Base-by-base conservation (phyloP, 2,113 vertebrate genomes). In the Lepus americanus region DNA sequence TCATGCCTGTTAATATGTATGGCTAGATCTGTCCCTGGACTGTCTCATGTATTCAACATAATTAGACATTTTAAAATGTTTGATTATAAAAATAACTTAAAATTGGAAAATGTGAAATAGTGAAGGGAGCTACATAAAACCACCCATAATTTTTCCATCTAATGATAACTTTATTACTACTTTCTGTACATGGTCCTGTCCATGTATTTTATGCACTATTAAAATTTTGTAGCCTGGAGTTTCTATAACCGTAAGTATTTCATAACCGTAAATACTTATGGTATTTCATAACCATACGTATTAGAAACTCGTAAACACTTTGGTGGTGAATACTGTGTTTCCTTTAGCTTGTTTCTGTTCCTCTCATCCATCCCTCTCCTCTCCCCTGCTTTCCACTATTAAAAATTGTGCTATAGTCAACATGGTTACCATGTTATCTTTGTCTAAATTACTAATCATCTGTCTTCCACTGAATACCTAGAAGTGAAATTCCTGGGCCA, bases 241-340 rank as follows among this genome's bases (percentile, higher is more conserved):
- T 90, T 76, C 81, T 81, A 78, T 88, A 33, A 63, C 64, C 44
- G 81, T 90, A 44, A 31, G 44, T 44, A 44, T 44, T 44, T 44
- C 44, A 44, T 44, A 44, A 44, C 44, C 44, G 7, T 44, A 44
- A 44, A 44, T 44, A 44, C 6, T 44, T 44, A 44, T 44, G 44
- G 7, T 44, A 44, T 44, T 44, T 44, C 6, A 44, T 44, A 44
- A 44, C 44, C 44, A 44, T 44, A 44, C 8, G 44, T 44, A 7
- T 82, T 81, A 93, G 70, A 69, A 86, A 33, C 36, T 90, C 16
- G 44, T 76, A 64, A 77, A 90, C 51, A 82, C 70, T 93, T 90
- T 87, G 77, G 67, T 82, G 82, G 9, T 55, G 53, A 81, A 31
- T 86, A 59, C 69, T 8, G 44, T 76, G 9, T 69, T 89, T 87